These are phyloP conservation scores for Acanthurus leucopareius DNA, from an alignment of 2,797 vertebrate genomes.

Conservation along the genomic window DNA sequence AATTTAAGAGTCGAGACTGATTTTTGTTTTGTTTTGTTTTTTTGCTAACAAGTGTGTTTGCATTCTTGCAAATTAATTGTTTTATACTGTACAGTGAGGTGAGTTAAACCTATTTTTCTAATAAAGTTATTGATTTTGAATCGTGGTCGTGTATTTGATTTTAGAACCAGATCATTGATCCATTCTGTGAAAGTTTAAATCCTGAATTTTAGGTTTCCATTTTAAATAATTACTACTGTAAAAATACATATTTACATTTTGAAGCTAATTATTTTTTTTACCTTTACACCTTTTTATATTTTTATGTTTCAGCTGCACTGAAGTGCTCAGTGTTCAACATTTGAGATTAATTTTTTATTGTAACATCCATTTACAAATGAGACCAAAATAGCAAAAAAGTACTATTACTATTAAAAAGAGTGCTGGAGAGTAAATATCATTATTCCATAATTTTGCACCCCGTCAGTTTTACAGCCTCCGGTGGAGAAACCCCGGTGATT, in stretches of 20 bases:
- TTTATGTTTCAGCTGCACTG: no score
- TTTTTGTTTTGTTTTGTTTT: slow-evolving; percentile 79
- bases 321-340: no score
- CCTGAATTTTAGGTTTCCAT: not conserved
- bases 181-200: not conserved
- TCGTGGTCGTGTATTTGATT: slow-evolving; percentile 54
- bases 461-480: no score
- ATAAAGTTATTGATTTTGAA: slow-evolving; percentile 98
- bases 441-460: no score
- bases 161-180: not conserved
- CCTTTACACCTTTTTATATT: no score
- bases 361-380: no score
- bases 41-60: slow-evolving; percentile 99
- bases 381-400: no score
- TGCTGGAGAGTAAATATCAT: no score
- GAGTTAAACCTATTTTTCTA: slow-evolving; percentile 99
- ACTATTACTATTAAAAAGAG: no score
- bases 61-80: slow-evolving; percentile 99
- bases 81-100: slow-evolving; percentile 99
- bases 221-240: not conserved
- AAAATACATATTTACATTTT: not conserved
- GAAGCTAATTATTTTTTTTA: no score
- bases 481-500: no score
- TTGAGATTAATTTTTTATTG: no score
- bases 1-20: slow-evolving; percentile 36